Conservation (phyloP, 30 jellyfish, hydroid and myxozoan genomes). For the Aurelia aurita complex sp. Pacific region DNA sequence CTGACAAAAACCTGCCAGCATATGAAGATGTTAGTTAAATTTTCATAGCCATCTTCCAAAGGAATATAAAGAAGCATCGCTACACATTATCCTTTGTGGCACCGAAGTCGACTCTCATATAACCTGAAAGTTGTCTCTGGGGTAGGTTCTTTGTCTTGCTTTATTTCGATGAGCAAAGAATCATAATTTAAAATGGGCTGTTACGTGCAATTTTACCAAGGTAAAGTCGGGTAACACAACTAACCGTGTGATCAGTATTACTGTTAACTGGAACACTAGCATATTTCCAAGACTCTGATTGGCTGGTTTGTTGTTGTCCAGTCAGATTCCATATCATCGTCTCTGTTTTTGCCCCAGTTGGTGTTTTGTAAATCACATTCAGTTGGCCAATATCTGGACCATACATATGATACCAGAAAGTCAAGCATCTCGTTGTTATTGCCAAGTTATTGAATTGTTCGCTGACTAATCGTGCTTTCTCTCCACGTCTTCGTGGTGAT, state of each 20-base stretch:
- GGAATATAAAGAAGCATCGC: too few species aligned
- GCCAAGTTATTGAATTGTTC: constrained; percentile 81
- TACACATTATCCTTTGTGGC: too few species aligned
- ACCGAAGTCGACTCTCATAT: too few species aligned
- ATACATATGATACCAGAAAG: constrained; percentile 97
- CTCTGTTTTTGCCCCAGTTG: constrained; percentile 70
- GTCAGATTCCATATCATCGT: constrained; percentile 80
- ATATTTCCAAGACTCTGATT: constrained; percentile 71
- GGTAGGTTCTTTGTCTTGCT: too few species aligned
- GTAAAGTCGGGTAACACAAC: background rate
- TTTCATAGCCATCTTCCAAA: too few species aligned
- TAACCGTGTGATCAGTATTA: constrained; percentile 88
- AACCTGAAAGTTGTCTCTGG: too few species aligned
- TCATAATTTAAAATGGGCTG: too few species aligned
- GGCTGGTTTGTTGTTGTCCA: constrained; percentile 91
- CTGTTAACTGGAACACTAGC: constrained; percentile 85
- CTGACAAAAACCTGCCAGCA: too few species aligned
- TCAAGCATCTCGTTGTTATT: constrained; percentile 69
- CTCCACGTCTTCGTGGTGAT: constrained; percentile 74
- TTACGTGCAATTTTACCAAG: too few species aligned
- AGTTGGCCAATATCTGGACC: constrained; percentile 89
- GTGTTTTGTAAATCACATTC: constrained; percentile 60
- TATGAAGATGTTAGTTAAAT: too few species aligned
- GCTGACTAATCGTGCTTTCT: constrained; percentile 88
- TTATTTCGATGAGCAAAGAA: too few species aligned